phyloP scores from a whole-genome alignment of 2,797 vertebrate genomes.

The Trematomus bernacchii region DNA sequence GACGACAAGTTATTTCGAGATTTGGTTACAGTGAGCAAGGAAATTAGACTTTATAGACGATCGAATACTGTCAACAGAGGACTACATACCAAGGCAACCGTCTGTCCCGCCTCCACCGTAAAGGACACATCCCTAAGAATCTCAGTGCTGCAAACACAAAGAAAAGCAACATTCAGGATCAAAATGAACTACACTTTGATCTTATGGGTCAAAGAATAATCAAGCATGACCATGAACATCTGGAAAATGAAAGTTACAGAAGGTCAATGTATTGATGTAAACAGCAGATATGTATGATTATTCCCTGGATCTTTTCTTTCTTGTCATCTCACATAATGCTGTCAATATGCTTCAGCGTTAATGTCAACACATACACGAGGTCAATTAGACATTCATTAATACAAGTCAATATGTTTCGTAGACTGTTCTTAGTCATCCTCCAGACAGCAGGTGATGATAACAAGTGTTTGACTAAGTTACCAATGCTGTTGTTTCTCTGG shows the following conservation, averaged over 20 bases:
- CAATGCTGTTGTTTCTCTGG: neutral
- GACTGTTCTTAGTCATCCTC: neutral
- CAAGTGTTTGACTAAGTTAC: neutral
- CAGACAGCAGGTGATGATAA: constrained; percentile 6
- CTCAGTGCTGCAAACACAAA: constrained; percentile 39
- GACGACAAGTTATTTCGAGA: neutral
- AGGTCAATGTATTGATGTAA: neutral
- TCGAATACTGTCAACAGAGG: neutral
- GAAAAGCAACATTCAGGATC: neutral
- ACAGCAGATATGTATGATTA: neutral
- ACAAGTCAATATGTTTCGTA: neutral
- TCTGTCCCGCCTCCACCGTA: constrained; percentile 57
- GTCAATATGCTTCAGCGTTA: neutral
- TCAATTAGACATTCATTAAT: neutral
- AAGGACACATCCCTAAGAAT: constrained; percentile 60
- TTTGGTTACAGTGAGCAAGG: neutral
- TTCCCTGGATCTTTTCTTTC: neutral
- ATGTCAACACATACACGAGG: neutral
- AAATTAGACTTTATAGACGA: neutral
- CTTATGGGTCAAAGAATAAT: neutral
- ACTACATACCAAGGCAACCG: constrained; percentile 58
- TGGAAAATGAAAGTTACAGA: neutral
- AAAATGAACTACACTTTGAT: neutral
- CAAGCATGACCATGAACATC: neutral
- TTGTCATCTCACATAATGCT: neutral